phyloP scores from a whole-genome alignment of 2,888 invertebrate genomes.

The Spodoptera littoralis region DNA sequence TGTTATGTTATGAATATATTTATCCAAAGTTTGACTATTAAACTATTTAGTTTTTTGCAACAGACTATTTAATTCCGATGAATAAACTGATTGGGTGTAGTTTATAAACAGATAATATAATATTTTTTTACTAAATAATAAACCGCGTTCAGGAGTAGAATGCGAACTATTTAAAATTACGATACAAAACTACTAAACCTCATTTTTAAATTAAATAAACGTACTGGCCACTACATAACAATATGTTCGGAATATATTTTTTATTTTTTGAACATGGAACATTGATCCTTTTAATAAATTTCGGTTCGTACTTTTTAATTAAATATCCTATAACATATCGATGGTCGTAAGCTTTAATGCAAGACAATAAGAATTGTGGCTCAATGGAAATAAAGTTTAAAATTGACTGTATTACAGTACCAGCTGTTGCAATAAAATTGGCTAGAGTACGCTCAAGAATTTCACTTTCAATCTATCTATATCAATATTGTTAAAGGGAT shows the following conservation, averaged over 20 bases:
- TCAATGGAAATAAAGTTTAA: background rate
- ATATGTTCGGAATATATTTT: constrained; percentile 3
- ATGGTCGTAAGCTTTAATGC: constrained; percentile 1
- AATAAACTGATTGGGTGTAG: too few species aligned
- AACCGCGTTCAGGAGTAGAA: too few species aligned
- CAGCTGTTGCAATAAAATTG: constrained; percentile 52
- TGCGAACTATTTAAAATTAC: too few species aligned
- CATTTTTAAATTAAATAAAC: constrained; percentile 20
- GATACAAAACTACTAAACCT: constrained; percentile 3
- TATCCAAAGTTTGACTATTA: too few species aligned
- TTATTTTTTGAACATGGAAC: constrained; percentile 28
- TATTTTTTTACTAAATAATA: too few species aligned
- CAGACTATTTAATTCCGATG: too few species aligned
- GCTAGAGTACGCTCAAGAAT: constrained; percentile 48
- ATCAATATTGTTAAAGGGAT: constrained; percentile 2
- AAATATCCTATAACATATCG: constrained; percentile 40
- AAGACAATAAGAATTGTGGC: constrained; percentile 10
- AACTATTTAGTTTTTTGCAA: too few species aligned
- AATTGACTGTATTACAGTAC: constrained; percentile 15
- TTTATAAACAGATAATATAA: too few species aligned
- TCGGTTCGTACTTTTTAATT: constrained; percentile 51
- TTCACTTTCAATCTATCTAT: constrained; percentile 51
- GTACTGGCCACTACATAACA: constrained; percentile 43
- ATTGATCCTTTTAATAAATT: constrained; percentile 38
- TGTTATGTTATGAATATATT: too few species aligned